A percentile compares a stretch with the other conserved stretches of the same genome.
Evolutionary conservation across 2,113 vertebrate genomes (phyloP).

Genomic region (Nothobranchius kuhntae): DNA sequence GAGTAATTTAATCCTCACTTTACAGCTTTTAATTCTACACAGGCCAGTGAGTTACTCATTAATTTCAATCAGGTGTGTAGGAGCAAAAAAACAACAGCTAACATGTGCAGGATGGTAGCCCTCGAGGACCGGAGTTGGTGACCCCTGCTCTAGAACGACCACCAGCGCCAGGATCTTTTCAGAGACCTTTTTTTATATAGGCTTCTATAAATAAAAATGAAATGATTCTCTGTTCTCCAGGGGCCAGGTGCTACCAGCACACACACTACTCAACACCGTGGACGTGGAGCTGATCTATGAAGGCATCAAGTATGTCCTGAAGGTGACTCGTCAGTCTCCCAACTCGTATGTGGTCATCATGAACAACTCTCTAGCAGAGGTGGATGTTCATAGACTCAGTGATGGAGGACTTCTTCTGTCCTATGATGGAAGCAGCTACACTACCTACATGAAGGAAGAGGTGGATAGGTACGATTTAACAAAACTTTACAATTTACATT

Average conservation of each 20-base stretch:
- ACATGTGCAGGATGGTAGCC: too few relatives aligned
- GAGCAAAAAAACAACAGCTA: too few relatives aligned
- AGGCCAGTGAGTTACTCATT: too few relatives aligned
- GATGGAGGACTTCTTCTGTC: constrained; percentile 94
- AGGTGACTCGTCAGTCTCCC: constrained; percentile 96
- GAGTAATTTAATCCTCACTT: too few relatives aligned
- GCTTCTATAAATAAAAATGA: too few relatives aligned
- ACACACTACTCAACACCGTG: constrained; percentile 94
- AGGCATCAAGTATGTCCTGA: constrained; percentile 91
- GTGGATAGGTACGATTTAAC: constrained; percentile 87
- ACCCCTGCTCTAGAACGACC: too few relatives aligned
- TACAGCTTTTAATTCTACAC: too few relatives aligned
- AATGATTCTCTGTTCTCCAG: constrained; percentile 64
- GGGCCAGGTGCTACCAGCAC: constrained; percentile 94
- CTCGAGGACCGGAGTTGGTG: too few relatives aligned
- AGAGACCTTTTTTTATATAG: too few relatives aligned
- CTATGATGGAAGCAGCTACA: constrained; percentile 98
- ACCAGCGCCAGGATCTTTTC: too few relatives aligned
- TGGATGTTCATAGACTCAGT: constrained; percentile 94
- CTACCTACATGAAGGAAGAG: constrained; percentile 99
- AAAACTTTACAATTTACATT: background rate
- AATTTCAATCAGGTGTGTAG: too few relatives aligned
- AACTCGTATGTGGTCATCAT: constrained; percentile 98
- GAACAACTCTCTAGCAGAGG: constrained; percentile 89
- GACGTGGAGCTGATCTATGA: constrained; percentile 97